Conservation (phyloP, 2,113 vertebrate genomes). For the Apistogramma diplotaenia region DNA sequence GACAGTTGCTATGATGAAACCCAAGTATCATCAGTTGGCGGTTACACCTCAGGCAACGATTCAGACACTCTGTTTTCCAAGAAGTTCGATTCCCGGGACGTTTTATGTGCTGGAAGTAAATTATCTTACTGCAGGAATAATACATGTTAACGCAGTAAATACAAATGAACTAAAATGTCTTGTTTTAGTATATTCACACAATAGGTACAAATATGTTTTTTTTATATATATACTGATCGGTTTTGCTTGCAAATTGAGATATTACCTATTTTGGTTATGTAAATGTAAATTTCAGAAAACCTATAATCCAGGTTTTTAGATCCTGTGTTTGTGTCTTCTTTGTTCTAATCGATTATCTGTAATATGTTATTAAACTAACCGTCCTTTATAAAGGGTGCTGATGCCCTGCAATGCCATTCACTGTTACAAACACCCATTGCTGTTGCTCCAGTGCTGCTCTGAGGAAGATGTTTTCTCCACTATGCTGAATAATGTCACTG, state of each 20-base stretch:
- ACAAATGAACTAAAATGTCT: neutral
- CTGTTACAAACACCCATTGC: neutral
- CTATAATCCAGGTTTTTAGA: neutral
- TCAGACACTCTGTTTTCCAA: neutral
- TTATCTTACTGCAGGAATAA: neutral
- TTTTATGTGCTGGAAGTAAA: neutral
- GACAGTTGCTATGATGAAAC: slow-evolving; percentile 38
- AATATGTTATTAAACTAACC: neutral
- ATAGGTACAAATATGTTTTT: neutral
- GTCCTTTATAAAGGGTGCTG: neutral
- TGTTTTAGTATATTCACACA: neutral
- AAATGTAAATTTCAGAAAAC: neutral
- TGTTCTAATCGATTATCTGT: neutral
- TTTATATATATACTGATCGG: neutral
- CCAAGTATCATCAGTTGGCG: neutral
- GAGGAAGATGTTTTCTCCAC: neutral
- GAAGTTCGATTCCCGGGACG: neutral
- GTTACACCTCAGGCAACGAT: slow-evolving; percentile 38
- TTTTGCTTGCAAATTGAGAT: neutral
- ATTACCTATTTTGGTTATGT: neutral
- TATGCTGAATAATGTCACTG: slow-evolving; percentile 19
- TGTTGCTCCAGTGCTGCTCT: neutral
- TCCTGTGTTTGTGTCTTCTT: neutral
- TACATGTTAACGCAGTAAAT: neutral
- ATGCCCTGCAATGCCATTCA: neutral